A percentile compares a stretch with the other conserved stretches of the same genome.
Conservation (phyloP, 2,113 vertebrate genomes). For the Chaetodon trifascialis region DNA sequence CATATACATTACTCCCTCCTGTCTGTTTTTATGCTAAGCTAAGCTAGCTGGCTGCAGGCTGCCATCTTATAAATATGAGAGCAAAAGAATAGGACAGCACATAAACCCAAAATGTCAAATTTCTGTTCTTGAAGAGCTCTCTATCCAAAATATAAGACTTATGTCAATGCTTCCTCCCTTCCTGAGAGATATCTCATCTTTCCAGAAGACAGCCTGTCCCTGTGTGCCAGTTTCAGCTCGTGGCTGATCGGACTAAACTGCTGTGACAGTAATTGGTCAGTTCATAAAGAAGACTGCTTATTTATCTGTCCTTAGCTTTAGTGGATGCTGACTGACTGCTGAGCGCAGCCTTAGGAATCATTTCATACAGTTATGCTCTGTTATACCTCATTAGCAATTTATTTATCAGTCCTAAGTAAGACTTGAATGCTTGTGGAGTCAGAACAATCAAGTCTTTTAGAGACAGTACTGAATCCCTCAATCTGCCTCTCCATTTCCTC, state of each 20-base stretch:
- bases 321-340: slow-evolving; percentile 1
- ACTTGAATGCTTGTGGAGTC: slow-evolving; percentile 20
- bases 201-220: not conserved
- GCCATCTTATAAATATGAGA: not conserved
- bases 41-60: not conserved
- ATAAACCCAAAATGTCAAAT: not conserved
- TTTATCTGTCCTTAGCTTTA: slow-evolving; percentile 19
- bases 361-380: slow-evolving; percentile 16
- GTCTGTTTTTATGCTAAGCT: not conserved
- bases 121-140: not conserved
- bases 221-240: slow-evolving; percentile 21
- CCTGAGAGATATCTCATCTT: not conserved
- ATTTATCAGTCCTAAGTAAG: slow-evolving; percentile 36
- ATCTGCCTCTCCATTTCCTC: not conserved
- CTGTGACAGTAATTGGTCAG: slow-evolving; percentile 3
- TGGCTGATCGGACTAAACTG: slow-evolving; percentile 29
- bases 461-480: slow-evolving; percentile 29
- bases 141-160: not conserved
- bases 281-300: slow-evolving; percentile 6
- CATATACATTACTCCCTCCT: not conserved
- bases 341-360: slow-evolving; percentile 42
- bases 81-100: not conserved
- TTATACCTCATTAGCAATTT: slow-evolving; percentile 38
- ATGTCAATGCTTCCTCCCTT: not conserved
- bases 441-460: slow-evolving; percentile 54